phyloP scores from a whole-genome alignment of 1,140 invertebrate species.

The Drosophila gunungcola region DNA sequence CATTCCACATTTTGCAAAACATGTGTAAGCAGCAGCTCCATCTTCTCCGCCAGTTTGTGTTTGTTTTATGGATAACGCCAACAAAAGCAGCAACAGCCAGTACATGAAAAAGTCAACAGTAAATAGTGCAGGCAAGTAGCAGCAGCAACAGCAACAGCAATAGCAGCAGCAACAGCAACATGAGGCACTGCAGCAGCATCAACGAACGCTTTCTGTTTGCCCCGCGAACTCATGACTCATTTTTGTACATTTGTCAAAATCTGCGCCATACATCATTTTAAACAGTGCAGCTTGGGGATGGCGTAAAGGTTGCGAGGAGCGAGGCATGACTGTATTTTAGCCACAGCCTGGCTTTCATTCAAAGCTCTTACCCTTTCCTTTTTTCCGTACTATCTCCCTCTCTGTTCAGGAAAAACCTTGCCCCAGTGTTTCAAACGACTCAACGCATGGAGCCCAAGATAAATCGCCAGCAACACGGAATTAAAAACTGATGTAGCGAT shows the following conservation, averaged over 20 bases:
- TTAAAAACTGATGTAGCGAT: slow-evolving; percentile 85
- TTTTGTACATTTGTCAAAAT: slow-evolving; percentile 84
- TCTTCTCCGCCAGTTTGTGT: slow-evolving; percentile 60
- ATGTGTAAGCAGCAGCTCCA: slow-evolving; percentile 70
- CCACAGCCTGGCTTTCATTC: slow-evolving; percentile 25
- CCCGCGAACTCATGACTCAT: slow-evolving; percentile 81
- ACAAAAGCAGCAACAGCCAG: slow-evolving; percentile 52
- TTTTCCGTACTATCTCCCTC: background rate
- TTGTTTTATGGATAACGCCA: slow-evolving; percentile 66
- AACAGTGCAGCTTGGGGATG: slow-evolving; percentile 54
- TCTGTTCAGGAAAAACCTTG: slow-evolving; percentile 17
- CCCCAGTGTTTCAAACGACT: slow-evolving; percentile 51
- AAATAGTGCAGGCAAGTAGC: slow-evolving; percentile 64
- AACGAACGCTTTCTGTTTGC: slow-evolving; percentile 68
- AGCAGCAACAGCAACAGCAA: slow-evolving; percentile 26
- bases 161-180: slow-evolving; percentile 16
- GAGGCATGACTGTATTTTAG: slow-evolving; percentile 18
- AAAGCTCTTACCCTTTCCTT: background rate
- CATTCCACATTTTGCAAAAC: slow-evolving; percentile 30
- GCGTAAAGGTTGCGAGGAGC: slow-evolving; percentile 13
- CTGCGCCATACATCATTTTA: slow-evolving; percentile 82
- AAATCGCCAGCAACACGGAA: slow-evolving; percentile 84
- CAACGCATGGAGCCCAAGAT: slow-evolving; percentile 70
- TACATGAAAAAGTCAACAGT: slow-evolving; percentile 79
- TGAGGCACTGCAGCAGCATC: slow-evolving; percentile 34